Percentiles rank a stretch among this genome's conserved stretches.
These are phyloP conservation scores for Alligator sinensis DNA, from an alignment of 2,113 vertebrate genomes.

Conservation along the genomic window DNA sequence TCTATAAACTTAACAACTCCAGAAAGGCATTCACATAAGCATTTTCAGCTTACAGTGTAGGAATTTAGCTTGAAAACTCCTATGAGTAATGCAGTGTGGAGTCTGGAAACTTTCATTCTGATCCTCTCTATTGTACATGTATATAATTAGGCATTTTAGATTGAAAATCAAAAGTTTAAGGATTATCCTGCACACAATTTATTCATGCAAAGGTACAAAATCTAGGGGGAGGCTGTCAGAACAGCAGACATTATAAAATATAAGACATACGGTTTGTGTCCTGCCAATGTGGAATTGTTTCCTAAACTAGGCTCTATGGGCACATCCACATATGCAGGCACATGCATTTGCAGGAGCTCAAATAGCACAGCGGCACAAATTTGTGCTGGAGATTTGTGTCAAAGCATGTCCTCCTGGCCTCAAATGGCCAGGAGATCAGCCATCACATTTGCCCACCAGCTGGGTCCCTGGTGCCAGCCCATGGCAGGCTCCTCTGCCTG, in stretches of 20 bases:
- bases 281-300: background rate
- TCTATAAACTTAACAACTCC: slow-evolving; percentile 65
- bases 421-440: too few relatives aligned
- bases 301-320: background rate
- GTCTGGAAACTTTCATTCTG: slow-evolving; percentile 37
- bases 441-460: too few relatives aligned
- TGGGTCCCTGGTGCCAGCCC: too few relatives aligned
- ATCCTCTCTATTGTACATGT: background rate
- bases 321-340: too few relatives aligned
- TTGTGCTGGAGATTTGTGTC: too few relatives aligned
- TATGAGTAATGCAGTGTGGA: background rate
- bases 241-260: background rate
- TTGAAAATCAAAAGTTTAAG: too few relatives aligned
- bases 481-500: too few relatives aligned
- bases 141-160: too few relatives aligned
- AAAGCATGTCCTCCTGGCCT: too few relatives aligned
- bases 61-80: slow-evolving; percentile 60
- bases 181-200: too few relatives aligned
- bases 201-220: background rate
- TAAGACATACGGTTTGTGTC: background rate
- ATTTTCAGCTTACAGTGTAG: slow-evolving; percentile 54
- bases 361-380: too few relatives aligned
- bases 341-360: too few relatives aligned
- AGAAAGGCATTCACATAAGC: slow-evolving; percentile 42
- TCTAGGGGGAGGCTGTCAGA: slow-evolving; percentile 18